phyloP scores from a whole-genome alignment of 2,797 vertebrate genomes.

The Tiaroga cobitis region DNA sequence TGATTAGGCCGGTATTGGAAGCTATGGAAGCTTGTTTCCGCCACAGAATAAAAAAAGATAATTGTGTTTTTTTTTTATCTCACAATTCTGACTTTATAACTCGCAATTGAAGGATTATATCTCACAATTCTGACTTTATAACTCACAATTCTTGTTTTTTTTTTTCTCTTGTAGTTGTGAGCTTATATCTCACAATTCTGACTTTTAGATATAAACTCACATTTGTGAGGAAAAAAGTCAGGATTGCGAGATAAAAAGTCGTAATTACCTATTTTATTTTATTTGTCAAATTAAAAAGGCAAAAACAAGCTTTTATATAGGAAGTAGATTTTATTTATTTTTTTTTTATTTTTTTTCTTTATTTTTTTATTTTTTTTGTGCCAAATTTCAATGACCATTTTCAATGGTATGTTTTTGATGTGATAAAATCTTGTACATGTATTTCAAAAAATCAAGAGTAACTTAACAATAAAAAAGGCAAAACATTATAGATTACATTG shows the following conservation, averaged over 20 bases:
- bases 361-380: neutral
- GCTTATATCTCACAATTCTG: neutral
- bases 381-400: neutral
- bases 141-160: neutral
- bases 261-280: neutral
- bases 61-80: neutral
- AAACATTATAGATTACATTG: neutral
- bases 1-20: neutral
- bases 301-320: neutral
- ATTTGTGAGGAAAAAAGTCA: neutral
- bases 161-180: too few relatives aligned
- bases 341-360: neutral
- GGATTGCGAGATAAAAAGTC: neutral
- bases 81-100: neutral
- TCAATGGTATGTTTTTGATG: neutral
- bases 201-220: too few relatives aligned
- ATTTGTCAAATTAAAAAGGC: neutral
- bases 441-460: neutral
- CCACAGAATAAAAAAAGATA: neutral
- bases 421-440: neutral
- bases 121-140: neutral
- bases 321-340: neutral
- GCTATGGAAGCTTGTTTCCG: neutral
- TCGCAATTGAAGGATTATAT: neutral
- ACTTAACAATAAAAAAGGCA: neutral